Base-by-base conservation (phyloP, 2,888 invertebrate genomes). In the Heterodera filipjevi region DNA sequence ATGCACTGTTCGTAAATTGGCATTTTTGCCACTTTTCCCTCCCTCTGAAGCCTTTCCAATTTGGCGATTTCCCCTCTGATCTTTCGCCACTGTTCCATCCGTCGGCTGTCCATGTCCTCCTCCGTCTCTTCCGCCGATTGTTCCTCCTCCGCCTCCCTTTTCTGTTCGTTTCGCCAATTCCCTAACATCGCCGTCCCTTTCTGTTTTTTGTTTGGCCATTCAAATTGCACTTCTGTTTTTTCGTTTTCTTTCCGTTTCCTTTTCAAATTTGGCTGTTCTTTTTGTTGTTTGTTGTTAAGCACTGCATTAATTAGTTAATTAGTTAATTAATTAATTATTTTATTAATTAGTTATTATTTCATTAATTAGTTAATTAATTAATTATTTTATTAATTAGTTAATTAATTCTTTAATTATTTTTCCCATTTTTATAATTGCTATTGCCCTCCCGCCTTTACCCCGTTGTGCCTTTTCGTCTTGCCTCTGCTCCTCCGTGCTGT, bases 1-100 rank as follows among this genome's bases (percentile, higher is more conserved):
- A 59, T 22, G 59, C 59, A 59, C 22, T 59, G 27, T 59, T 59
- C 59, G 59, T 59, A 59, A 59, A 59, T 59, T 59, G 59, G 59
- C 59, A 59, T 59, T 59, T 59, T n/a, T n/a, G 22, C 8, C 8
- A 59, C 8, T n/a, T 59, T 59, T 1, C 59, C 59, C 59, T 59
- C 22, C n/a, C 59, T n/a, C n/a, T 59, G 59, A n/a, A 59, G 59
- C 59, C n/a, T 22, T 59, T 59, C 59, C 6, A 59, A 59, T 1
- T n/a, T 19, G 8, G n/a, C 59, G 59, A 59, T 59, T n/a, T 59
- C 27, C 2, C 22, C 59, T 8, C 6, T 59, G 22, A 59, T n/a
- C 27, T 3, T n/a, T 59, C 22, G 8, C 59, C 59, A 59, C 27
- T 59, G n/a, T 6, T n/a, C 22, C 59, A 59, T 6, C 1, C 59